phyloP scores from a whole-genome alignment of 2,113 vertebrate species.

The Cavia aperea region DNA sequence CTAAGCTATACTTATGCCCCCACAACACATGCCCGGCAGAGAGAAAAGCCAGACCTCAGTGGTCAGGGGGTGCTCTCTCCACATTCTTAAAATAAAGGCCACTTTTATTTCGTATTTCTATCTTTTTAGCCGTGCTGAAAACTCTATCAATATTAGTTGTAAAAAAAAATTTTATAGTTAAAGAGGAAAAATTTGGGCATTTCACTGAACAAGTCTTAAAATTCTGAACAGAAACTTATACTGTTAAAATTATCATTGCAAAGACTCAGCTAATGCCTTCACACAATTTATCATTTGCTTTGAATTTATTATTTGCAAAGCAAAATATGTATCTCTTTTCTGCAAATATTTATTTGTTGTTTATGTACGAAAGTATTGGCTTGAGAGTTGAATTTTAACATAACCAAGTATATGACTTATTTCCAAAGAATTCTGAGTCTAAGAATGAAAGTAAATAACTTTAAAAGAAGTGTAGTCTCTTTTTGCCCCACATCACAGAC shows the following conservation, averaged over 20 bases:
- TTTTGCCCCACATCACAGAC: not conserved
- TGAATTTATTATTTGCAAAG: not conserved
- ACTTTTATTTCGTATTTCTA: no score
- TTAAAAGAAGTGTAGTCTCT: not conserved
- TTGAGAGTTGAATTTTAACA: slow-evolving; percentile 6
- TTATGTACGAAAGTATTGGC: not conserved
- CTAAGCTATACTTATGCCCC: no score
- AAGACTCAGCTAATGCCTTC: not conserved
- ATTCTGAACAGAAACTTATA: not conserved
- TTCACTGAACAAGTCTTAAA: not conserved
- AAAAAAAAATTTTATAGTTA: not conserved
- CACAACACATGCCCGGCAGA: no score
- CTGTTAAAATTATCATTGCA: not conserved
- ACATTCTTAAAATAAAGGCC: no score
- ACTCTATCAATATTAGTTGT: not conserved
- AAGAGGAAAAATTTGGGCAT: not conserved
- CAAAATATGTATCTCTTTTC: not conserved
- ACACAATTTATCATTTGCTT: not conserved
- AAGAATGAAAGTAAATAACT: not conserved
- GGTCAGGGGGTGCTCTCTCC: no score
- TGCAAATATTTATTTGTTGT: not conserved
- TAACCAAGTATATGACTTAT: not conserved
- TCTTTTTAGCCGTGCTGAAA: no score
- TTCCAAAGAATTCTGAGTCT: not conserved
- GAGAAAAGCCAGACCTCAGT: no score